Percentiles rank a stretch among this genome's conserved stretches.
Evolutionary conservation across 1,140 invertebrate genomes (phyloP).

Genomic region (Heliconius hewitsoni): DNA sequence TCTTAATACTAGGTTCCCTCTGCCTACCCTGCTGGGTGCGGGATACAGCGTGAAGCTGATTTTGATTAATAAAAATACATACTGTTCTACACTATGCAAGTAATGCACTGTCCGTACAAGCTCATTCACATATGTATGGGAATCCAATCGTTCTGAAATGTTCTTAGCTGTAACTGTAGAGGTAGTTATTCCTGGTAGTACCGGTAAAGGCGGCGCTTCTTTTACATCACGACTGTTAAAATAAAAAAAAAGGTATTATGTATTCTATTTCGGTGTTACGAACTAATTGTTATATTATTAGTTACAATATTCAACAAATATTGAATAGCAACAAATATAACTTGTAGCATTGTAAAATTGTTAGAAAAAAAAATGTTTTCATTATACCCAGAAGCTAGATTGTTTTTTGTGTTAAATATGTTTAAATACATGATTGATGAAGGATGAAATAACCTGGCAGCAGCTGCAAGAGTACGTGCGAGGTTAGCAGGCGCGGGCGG

Average conservation of each 20-base stretch:
- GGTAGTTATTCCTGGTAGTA: slow-evolving; percentile 50
- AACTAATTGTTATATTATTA: too few species aligned
- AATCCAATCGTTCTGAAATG: slow-evolving; percentile 64
- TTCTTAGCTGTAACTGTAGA: background rate
- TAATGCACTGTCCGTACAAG: slow-evolving; percentile 78
- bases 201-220: slow-evolving; percentile 49
- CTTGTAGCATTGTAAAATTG: too few species aligned
- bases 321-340: too few species aligned
- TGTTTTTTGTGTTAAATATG: too few species aligned
- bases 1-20: too few species aligned
- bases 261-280: too few species aligned
- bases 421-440: background rate
- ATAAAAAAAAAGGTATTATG: background rate
- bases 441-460: slow-evolving; percentile 43
- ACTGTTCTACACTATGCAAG: slow-evolving; percentile 70
- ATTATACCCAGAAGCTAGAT: too few species aligned
- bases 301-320: too few species aligned
- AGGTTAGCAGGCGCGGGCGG: slow-evolving; percentile 91
- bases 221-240: slow-evolving; percentile 43
- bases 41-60: too few species aligned
- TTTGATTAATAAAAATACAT: slow-evolving; percentile 38
- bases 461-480: slow-evolving; percentile 84
- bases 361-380: too few species aligned
- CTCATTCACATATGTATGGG: slow-evolving; percentile 86
- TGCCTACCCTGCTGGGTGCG: too few species aligned